phyloP scores from a whole-genome alignment of 1,140 invertebrate genomes.

The Bombus haemorrhoidalis region DNA sequence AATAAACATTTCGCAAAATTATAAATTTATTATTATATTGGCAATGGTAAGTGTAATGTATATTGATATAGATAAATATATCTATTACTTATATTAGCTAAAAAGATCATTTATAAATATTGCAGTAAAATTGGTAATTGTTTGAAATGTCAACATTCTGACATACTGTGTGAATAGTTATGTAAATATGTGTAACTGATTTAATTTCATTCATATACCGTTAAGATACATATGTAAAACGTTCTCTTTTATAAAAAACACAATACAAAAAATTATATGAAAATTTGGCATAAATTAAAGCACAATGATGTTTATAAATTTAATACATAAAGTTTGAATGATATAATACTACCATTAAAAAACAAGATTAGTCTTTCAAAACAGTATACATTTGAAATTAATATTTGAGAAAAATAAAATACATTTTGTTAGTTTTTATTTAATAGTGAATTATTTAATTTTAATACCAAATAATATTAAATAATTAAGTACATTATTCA shows the following conservation, averaged over 20 bases:
- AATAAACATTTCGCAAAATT: constrained; percentile 7
- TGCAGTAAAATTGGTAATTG: constrained; percentile 32
- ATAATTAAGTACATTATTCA: constrained; percentile 26
- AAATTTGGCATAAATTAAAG: constrained; percentile 1
- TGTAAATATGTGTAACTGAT: constrained; percentile 50
- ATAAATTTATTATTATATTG: constrained; percentile 13
- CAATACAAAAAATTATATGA: not conserved
- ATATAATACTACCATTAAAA: constrained; percentile 20
- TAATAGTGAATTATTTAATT: constrained; percentile 44
- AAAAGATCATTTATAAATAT: constrained; percentile 16
- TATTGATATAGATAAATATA: not conserved
- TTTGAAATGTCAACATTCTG: constrained; percentile 36
- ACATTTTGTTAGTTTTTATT: constrained; percentile 14
- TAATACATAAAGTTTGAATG: constrained; percentile 27
- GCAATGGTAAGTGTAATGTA: constrained; percentile 10
- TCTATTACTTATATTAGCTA: constrained; percentile 1
- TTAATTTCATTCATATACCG: constrained; percentile 40
- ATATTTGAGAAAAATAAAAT: constrained; percentile 1
- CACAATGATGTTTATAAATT: constrained; percentile 48
- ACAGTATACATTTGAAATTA: constrained; percentile 4
- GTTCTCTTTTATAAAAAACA: constrained; percentile 17
- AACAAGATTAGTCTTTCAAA: constrained; percentile 33
- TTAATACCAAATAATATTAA: constrained; percentile 57
- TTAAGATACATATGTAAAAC: constrained; percentile 28
- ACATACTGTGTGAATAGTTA: constrained; percentile 47